Conservation (phyloP, 2,888 invertebrate species). For the Hemaris fuciformis region DNA sequence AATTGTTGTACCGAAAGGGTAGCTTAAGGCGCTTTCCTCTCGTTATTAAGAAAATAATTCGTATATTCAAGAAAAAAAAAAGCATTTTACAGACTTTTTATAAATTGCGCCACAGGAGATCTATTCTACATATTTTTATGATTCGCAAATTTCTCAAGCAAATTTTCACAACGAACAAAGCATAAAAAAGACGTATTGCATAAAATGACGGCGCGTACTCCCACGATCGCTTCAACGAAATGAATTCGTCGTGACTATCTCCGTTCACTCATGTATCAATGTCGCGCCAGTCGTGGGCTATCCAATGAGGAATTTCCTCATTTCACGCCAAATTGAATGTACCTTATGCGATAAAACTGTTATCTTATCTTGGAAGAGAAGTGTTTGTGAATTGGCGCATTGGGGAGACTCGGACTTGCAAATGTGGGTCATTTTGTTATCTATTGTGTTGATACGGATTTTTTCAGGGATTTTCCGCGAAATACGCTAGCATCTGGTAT, state of each 20-base stretch:
- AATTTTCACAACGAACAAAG: not conserved
- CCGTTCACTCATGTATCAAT: conserved; percentile 10
- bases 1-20: too few relatives aligned
- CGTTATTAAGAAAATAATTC: too few relatives aligned
- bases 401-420: not conserved
- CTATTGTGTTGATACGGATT: not conserved
- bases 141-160: too few relatives aligned
- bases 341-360: not conserved
- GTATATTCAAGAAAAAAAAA: too few relatives aligned
- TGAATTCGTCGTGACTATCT: not conserved
- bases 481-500: too few relatives aligned
- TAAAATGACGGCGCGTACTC: not conserved
- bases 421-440: not conserved
- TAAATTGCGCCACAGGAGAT: too few relatives aligned
- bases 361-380: not conserved
- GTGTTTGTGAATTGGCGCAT: not conserved
- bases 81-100: too few relatives aligned
- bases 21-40: too few relatives aligned
- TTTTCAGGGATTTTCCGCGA: not conserved
- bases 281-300: conserved; percentile 1
- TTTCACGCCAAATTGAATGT: conserved; percentile 17
- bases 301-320: conserved; percentile 14
- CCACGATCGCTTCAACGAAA: not conserved
- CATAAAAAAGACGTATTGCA: not conserved
- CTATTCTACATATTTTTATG: too few relatives aligned